phyloP scores from a whole-genome alignment of 2,113 vertebrate genomes.

The Galbula dea region DNA sequence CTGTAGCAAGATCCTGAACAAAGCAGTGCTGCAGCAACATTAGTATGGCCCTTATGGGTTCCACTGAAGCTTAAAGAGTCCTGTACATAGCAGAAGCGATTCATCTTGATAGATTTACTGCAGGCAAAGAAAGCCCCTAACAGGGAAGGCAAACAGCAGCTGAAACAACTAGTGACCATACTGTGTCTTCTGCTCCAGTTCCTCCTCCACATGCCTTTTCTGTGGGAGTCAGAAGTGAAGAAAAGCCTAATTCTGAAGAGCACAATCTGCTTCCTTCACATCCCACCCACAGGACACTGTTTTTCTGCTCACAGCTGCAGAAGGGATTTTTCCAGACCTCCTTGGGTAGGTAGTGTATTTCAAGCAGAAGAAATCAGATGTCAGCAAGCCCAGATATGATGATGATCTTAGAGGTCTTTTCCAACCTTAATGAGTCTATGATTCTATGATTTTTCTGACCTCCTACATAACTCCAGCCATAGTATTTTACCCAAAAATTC shows the following conservation, averaged over 20 bases:
- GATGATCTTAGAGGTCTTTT: too few relatives aligned
- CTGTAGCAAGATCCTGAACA: not conserved
- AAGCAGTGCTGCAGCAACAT: not conserved
- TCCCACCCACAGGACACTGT: not conserved
- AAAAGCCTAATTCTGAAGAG: not conserved
- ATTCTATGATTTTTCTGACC: too few relatives aligned
- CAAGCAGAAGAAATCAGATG: not conserved
- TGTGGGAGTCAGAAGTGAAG: not conserved
- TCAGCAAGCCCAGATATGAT: not conserved
- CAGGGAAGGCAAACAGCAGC: not conserved
- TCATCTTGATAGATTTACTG: not conserved
- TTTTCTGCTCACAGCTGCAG: not conserved
- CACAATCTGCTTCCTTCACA: not conserved
- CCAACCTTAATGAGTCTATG: too few relatives aligned
- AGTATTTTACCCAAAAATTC: too few relatives aligned
- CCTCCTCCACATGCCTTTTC: not conserved
- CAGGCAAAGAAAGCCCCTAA: not conserved
- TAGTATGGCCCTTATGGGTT: rapidly evolving
- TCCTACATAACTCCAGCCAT: too few relatives aligned
- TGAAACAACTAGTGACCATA: rapidly evolving
- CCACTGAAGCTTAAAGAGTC: not conserved
- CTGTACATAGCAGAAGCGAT: not conserved
- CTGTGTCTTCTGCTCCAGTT: not conserved
- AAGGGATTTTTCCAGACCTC: not conserved
- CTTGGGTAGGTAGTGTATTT: not conserved